phyloP scores from a whole-genome alignment of 2,797 vertebrate species.

The Okamejei kenojei region DNA sequence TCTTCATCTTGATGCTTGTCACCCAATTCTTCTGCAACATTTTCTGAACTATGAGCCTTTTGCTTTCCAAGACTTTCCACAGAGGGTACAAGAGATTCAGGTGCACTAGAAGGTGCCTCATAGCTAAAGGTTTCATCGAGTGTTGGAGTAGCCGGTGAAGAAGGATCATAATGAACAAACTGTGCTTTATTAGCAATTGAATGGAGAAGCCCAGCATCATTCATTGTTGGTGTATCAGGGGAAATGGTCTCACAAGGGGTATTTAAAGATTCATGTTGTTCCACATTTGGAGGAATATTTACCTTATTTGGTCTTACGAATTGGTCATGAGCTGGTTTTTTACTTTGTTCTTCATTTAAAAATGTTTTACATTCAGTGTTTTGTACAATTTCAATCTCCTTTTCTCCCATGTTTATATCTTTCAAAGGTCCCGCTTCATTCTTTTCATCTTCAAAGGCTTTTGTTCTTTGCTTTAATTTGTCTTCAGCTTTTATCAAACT shows the following conservation, averaged over 20 bases:
- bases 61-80: not conserved
- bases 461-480: constrained; percentile 42
- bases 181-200: not conserved
- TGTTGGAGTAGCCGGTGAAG: constrained; percentile 26
- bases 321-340: not conserved
- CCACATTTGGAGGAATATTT: not conserved
- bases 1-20: not conserved
- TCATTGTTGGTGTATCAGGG: not conserved
- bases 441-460: constrained; percentile 37
- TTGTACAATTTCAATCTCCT: constrained; percentile 50
- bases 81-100: not conserved
- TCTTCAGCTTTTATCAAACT: not conserved
- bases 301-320: not conserved
- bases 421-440: constrained; percentile 33
- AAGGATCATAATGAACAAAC: constrained; percentile 23
- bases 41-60: not conserved
- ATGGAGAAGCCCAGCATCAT: not conserved
- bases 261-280: not conserved
- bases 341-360: constrained; percentile 20
- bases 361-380: constrained; percentile 44
- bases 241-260: not conserved
- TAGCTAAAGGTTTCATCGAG: constrained; percentile 24
- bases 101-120: not conserved
- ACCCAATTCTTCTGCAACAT: not conserved
- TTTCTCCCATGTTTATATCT: constrained; percentile 24